Percentiles rank a stretch among this genome's conserved stretches.
These are phyloP conservation scores for Brachirus orientalis DNA, from an alignment of 2,113 vertebrate species.

Conservation along the genomic window DNA sequence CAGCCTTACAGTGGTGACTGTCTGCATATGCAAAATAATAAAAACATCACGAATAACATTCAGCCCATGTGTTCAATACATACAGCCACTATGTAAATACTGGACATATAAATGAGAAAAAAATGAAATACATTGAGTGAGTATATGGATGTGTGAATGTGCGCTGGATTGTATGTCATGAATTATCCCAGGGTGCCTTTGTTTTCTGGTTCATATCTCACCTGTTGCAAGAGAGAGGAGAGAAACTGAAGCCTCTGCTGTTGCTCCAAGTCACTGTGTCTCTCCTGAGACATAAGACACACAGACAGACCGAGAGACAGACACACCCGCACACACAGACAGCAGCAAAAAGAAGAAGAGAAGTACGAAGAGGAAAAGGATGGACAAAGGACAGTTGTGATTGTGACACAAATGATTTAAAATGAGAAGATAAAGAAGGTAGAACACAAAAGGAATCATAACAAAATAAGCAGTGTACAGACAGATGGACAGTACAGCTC, in stretches of 20 bases:
- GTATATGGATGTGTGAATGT: not conserved
- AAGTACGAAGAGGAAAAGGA: conserved; percentile 35
- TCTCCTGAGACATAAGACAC: conserved; percentile 70
- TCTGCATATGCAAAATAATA: not conserved
- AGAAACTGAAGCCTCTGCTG: conserved; percentile 86
- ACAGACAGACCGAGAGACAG: conserved; percentile 13
- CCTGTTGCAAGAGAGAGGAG: conserved; percentile 86
- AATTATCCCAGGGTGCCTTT: not conserved
- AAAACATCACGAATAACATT: not conserved
- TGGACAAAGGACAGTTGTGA: conserved; percentile 23
- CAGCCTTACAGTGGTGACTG: no score
- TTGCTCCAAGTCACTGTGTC: conserved; percentile 80
- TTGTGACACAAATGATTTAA: conserved; percentile 16
- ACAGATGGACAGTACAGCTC: conserved; percentile 2
- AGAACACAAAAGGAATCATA: not conserved
- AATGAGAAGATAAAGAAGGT: not conserved
- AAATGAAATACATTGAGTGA: no score
- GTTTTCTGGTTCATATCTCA: conserved; percentile 73
- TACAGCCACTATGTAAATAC: not conserved
- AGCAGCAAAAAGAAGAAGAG: conserved; percentile 12
- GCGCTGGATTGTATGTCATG: not conserved
- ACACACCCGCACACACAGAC: conserved; percentile 12
- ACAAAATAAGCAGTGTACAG: not conserved
- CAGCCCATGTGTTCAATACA: no score
- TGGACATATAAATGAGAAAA: not conserved